Evolutionary conservation across 2,797 vertebrate species (phyloP), one percentile per base, ranked within the genome.

Genomic region (Threskiornis aethiopicus): DNA sequence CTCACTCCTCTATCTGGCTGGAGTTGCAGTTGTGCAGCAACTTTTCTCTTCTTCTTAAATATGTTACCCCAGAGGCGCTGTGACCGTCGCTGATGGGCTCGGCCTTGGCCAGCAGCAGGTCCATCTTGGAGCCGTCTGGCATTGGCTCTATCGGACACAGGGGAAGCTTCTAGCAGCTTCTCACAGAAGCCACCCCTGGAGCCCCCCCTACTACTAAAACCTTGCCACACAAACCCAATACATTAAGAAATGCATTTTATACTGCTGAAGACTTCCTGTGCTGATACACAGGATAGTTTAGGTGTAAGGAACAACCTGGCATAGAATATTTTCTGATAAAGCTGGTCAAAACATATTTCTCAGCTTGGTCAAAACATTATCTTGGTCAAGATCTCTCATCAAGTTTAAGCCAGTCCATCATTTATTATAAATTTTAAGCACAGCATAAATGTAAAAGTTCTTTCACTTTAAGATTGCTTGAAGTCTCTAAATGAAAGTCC

Each of bases 41-140:
- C 46, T 21, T 31, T 11, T 29, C 29, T 14, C 52, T 18, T 37
- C 37, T 37, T 31, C 29, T 54, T 19, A 20, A 55, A 55, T 13
- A 55, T 20, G 18, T 55, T 13, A 33, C 8, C 52, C 5, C 29
- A 55, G 52, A 33, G 52, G 52, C 2, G 4, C 52, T 55, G 20
- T 18, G 18, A 20, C 12, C 11, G 1, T 31, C 3, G 6, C 20
- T 57, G 52, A 39, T 37, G 4, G 24, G 5, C 31, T 66, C 0
- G 0, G 4, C 8, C 15, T 57, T 1, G 2, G 39, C 17, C n/a
- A 67, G 15, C 0, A 1, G 20, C 0, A 1, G 1, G 17, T 21
- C 64, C 4, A 3, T 8, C 44, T 52, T 39, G 13, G 14, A 65
- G 46, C 6, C 0, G 0, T 6, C n/a, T 51, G 37, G 10, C 19